Percentiles rank a stretch among this genome's conserved stretches.
Conservation (phyloP, 2,797 vertebrate species). For the Euphonia xanthogaster region DNA sequence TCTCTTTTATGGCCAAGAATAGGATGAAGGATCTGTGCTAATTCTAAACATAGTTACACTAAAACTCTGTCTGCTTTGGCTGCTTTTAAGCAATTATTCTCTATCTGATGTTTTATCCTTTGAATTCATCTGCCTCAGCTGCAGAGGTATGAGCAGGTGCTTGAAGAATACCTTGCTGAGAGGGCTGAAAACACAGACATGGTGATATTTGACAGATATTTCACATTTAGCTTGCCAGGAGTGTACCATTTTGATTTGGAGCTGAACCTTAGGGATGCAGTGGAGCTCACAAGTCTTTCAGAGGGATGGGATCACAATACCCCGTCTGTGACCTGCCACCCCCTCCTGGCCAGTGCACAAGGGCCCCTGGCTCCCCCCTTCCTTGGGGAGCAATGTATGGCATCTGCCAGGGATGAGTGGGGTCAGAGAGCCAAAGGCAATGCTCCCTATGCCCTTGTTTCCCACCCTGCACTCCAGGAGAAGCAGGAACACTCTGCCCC, state of each 20-base stretch:
- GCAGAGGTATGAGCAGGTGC: conserved; percentile 6
- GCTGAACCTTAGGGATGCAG: not conserved
- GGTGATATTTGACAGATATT: not conserved
- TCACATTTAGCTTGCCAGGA: not conserved
- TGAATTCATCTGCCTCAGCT: conserved; percentile 7
- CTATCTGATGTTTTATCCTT: not conserved
- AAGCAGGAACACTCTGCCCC: not conserved
- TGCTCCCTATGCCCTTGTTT: not conserved
- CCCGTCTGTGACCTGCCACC: not conserved
- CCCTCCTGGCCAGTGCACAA: not conserved
- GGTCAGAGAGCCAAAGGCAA: not conserved
- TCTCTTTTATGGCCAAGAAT: conserved; percentile 2
- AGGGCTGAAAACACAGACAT: not conserved
- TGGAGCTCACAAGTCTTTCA: not conserved
- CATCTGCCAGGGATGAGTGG: not conserved
- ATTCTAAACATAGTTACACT: not conserved
- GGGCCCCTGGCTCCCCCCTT: not conserved
- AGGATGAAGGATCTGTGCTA: not conserved
- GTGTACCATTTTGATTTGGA: not conserved
- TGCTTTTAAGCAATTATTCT: conserved; percentile 6
- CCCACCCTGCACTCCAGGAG: not conserved
- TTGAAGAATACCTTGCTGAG: not conserved
- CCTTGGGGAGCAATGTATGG: not conserved
- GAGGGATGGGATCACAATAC: not conserved
- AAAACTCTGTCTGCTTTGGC: not conserved